Base-by-base conservation (phyloP, 2,888 invertebrate genomes). In the Sinhomidia bicolor region DNA sequence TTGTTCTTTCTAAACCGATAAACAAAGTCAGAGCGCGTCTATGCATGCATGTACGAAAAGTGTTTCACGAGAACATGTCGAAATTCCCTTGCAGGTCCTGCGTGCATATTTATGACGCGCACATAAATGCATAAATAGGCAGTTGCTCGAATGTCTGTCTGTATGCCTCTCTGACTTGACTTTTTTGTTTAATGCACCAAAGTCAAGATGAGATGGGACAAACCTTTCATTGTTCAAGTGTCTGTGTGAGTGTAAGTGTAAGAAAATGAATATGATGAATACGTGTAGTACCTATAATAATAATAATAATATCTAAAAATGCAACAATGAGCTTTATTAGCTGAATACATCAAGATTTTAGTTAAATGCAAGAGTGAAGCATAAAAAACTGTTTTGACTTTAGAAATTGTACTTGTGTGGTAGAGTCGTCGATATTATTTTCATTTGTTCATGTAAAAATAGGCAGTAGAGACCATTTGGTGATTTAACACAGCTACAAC, bases 191-290 rank as follows among this genome's bases (percentile, higher is more conserved):
- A 57, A 7, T 17, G 20, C 57, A 5, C 57, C 57, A 17, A 57
- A 57, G 3, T 57, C 51, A 51, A 51, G 51, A 51, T 36, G 36
- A 51, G n/a, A 51, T 7, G 5, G 23, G 60, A 60, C 60, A 60
- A 60, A 26, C 60, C 60, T 60, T 60, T 26, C 60, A 60, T 60
- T 60, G 60, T 60, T 60, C 4, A 60, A 60, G 26, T 20, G 10
- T 23, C n/a, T n/a, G n/a, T n/a, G n/a, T n/a, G n/a, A n/a, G n/a
- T n/a, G n/a, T n/a, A n/a, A n/a, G n/a, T n/a, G n/a, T n/a, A n/a
- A n/a, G n/a, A n/a, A n/a, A n/a, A n/a, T n/a, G n/a, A n/a, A n/a
- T n/a, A n/a, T n/a, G n/a, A n/a, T n/a, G n/a, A n/a, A n/a, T n/a
- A n/a, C n/a, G n/a, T n/a, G n/a, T n/a, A n/a, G n/a, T n/a, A n/a